A percentile compares a stretch with the other conserved stretches of the same genome.
Conservation (phyloP, 2,888 invertebrate genomes). For the Trypoxylon attenuatum region DNA sequence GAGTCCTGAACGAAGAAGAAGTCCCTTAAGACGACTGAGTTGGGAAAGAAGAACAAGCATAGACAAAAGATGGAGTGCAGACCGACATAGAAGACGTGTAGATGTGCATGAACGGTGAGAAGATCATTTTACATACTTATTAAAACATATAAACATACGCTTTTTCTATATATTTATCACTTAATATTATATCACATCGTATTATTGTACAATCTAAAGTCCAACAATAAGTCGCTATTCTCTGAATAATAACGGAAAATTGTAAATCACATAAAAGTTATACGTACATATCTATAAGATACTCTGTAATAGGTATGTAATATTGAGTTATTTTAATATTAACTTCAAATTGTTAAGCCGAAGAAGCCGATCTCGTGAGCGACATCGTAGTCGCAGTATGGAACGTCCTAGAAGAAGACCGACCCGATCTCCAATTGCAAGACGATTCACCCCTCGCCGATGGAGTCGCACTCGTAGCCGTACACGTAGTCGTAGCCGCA, state of each 20-base stretch:
- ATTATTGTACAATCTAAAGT: too few relatives aligned
- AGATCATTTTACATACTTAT: too few relatives aligned
- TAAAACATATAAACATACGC: too few relatives aligned
- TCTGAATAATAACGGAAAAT: neutral
- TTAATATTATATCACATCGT: neutral
- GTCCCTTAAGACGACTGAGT: conserved; percentile 53
- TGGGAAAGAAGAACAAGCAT: conserved; percentile 63
- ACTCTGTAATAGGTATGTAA: conserved; percentile 4
- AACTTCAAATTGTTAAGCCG: conserved; percentile 57
- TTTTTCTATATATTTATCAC: neutral
- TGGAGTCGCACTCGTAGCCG: conserved; percentile 58
- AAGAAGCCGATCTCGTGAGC: conserved; percentile 69
- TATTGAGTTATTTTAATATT: conserved; percentile 24
- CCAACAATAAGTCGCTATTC: neutral
- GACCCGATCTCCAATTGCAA: conserved; percentile 65
- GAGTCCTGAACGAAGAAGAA: conserved; percentile 53
- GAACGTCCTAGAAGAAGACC: conserved; percentile 63
- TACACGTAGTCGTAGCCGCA: neutral
- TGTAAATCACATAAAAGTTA: neutral
- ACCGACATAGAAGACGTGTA: conserved; percentile 61
- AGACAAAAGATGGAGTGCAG: conserved; percentile 64
- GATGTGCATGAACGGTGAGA: conserved; percentile 68
- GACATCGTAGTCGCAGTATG: conserved; percentile 59
- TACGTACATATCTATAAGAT: neutral
- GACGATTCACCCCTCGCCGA: conserved; percentile 59